Evolutionary conservation across 2,888 invertebrate species (phyloP).

Genomic region (Athalia cordata): DNA sequence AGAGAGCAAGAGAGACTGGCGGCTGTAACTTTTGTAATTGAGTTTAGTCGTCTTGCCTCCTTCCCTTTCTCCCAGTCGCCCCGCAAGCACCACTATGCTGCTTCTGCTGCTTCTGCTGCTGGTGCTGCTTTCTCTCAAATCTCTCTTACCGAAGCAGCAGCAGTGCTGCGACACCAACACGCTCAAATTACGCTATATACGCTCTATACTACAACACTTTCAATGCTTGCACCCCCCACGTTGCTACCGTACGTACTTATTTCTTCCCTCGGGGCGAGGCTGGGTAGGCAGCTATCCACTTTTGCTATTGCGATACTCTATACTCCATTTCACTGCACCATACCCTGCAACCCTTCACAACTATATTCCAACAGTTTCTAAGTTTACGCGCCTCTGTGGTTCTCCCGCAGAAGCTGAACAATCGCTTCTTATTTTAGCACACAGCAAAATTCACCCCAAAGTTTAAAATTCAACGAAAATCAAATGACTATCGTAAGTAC

Average conservation of each 20-base stretch:
- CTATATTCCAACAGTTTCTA: neutral
- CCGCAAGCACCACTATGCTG: constrained; percentile 49
- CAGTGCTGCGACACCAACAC: constrained; percentile 4
- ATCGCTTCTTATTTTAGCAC: neutral
- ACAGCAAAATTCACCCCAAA: no score
- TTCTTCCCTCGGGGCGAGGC: constrained; percentile 15
- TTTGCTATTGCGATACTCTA: constrained; percentile 39
- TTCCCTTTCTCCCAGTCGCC: constrained; percentile 48
- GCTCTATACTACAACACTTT: neutral
- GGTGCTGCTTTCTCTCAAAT: neutral
- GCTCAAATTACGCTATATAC: constrained; percentile 4
- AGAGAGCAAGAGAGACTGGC: constrained; percentile 29
- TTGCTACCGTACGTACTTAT: neutral
- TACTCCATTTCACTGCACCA: neutral
- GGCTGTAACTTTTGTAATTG: constrained; percentile 71
- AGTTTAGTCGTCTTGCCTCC: constrained; percentile 66
- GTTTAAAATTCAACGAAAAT: no score
- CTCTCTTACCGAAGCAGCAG: neutral
- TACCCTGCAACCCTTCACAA: no score
- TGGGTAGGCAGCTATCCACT: constrained; percentile 29
- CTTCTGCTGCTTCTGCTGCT: no score
- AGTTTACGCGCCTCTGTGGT: constrained; percentile 6
- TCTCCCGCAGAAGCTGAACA: neutral
- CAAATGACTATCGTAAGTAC: no score
- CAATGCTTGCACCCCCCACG: neutral